Conservation (phyloP, 2,113 vertebrate genomes). For the Delphinapterus leucas region DNA sequence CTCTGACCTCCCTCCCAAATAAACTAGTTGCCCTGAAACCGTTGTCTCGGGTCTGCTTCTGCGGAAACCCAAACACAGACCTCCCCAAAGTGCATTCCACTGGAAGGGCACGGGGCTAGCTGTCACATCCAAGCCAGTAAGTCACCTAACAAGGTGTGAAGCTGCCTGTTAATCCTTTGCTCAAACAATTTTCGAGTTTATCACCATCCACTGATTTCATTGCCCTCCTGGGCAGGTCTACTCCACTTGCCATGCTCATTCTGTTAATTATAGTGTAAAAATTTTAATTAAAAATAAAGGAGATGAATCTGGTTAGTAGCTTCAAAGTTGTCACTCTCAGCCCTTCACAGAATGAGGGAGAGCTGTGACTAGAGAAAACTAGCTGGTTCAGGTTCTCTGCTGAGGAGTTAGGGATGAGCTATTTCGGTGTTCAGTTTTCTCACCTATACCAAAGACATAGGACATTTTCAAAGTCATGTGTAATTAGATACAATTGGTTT, state of each 20-base stretch:
- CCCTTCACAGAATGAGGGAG: background rate
- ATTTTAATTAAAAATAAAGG: slow-evolving; percentile 62
- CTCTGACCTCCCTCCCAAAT: background rate
- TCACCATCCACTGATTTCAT: background rate
- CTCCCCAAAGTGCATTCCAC: background rate
- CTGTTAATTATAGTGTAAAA: background rate
- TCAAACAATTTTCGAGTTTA: slow-evolving; percentile 43
- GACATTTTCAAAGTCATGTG: background rate
- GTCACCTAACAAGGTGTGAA: slow-evolving; percentile 26
- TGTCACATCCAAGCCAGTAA: slow-evolving; percentile 47
- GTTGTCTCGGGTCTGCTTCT: background rate
- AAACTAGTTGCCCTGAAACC: background rate
- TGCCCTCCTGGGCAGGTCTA: background rate
- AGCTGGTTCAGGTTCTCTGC: background rate
- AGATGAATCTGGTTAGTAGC: background rate
- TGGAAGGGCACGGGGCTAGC: slow-evolving; percentile 3
- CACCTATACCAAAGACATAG: background rate
- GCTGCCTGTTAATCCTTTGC: background rate
- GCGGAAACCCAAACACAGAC: background rate
- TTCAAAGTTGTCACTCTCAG: background rate
- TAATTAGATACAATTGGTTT: background rate
- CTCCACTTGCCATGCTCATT: background rate
- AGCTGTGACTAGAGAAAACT: background rate
- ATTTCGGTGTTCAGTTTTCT: background rate
- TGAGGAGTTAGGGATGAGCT: background rate